These are phyloP conservation scores for Clarias macrocephalus DNA, from an alignment of 2,113 vertebrate species.

Conservation along the genomic window DNA sequence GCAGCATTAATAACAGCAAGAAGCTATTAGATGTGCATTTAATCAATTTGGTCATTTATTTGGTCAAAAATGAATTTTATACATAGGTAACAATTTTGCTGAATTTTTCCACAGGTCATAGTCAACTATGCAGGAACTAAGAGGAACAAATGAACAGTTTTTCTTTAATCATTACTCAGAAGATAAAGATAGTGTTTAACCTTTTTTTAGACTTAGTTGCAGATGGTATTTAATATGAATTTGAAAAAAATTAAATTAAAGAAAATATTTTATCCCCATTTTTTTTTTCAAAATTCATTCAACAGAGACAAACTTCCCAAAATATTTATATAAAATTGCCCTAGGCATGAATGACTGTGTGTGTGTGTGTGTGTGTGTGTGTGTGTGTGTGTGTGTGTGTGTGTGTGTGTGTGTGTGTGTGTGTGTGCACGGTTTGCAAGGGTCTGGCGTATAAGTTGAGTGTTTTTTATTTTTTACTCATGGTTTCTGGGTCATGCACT, in stretches of 20 bases:
- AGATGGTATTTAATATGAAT: no score
- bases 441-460: background rate
- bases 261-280: background rate
- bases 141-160: background rate
- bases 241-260: no score
- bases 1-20: background rate
- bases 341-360: background rate
- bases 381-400: background rate
- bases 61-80: background rate
- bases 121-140: background rate
- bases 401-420: background rate
- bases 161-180: background rate
- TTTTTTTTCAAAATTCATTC: background rate
- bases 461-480: background rate
- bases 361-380: no score
- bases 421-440: background rate
- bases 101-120: background rate
- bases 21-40: background rate
- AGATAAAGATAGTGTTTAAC: background rate
- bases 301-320: background rate
- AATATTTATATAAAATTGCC: background rate
- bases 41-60: background rate
- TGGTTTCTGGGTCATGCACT: background rate
- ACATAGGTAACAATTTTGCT: background rate
- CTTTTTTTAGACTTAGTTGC: no score